Evolutionary conservation across 2,888 invertebrate genomes (phyloP).

Genomic region (Peribatodes rhomboidaria): DNA sequence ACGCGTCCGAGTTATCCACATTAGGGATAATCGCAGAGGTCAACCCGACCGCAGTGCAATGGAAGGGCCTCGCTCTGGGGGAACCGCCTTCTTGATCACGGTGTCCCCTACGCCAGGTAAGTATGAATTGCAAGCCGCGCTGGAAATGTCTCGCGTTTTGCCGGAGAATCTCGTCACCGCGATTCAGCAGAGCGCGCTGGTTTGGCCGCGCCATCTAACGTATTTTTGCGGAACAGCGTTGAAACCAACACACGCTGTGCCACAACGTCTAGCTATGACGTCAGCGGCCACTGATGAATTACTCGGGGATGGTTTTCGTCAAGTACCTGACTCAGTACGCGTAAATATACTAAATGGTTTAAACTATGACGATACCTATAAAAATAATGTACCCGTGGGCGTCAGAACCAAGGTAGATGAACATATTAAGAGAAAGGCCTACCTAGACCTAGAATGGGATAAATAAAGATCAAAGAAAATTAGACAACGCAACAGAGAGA

Average conservation of each 20-base stretch:
- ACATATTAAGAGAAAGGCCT: no score
- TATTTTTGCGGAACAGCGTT: neutral
- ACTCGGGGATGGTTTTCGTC: neutral
- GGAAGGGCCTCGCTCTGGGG: constrained; percentile 9
- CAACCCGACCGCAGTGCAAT: constrained; percentile 10
- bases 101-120: constrained; percentile 19
- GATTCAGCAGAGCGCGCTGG: neutral
- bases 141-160: neutral
- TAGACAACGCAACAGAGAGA: no score
- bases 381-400: no score
- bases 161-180: constrained; percentile 1
- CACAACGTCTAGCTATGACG: neutral
- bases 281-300: neutral
- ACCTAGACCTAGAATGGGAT: no score
- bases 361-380: no score
- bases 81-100: constrained; percentile 14
- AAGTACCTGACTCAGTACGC: no score
- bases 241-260: neutral
- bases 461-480: no score
- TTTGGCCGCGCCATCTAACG: constrained; percentile 1
- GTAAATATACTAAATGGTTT: no score
- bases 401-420: no score
- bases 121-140: neutral
- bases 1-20: constrained; percentile 15
- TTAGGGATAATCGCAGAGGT: constrained; percentile 16